A percentile compares a stretch with the other conserved stretches of the same genome.
Evolutionary conservation across 2,888 invertebrate species (phyloP).

Genomic region (Morpho achilles): DNA sequence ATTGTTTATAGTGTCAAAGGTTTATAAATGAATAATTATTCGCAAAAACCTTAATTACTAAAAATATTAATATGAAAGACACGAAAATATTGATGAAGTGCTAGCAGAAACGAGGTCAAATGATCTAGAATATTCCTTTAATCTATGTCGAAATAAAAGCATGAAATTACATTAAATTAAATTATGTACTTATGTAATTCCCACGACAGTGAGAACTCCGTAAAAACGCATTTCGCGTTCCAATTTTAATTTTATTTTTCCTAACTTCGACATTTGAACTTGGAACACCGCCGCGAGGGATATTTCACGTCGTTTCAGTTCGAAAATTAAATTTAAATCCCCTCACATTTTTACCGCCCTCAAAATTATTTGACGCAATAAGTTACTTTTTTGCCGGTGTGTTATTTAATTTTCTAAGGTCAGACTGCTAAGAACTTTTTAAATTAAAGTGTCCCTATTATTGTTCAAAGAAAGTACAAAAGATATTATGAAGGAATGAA

Average conservation of each 20-base stretch:
- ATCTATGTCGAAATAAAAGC: too few species aligned
- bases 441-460: constrained; percentile 7
- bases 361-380: constrained; percentile 62
- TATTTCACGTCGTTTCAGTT: constrained; percentile 69
- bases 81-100: too few species aligned
- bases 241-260: constrained; percentile 45
- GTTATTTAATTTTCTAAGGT: constrained; percentile 58
- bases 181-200: constrained; percentile 1
- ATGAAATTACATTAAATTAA: not conserved
- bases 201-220: constrained; percentile 3
- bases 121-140: constrained; percentile 20
- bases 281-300: constrained; percentile 58
- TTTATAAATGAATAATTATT: too few species aligned
- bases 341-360: constrained; percentile 72
- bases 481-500: too few species aligned
- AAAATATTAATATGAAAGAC: too few species aligned
- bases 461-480: not conserved
- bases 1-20: too few species aligned
- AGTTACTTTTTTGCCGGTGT: constrained; percentile 46
- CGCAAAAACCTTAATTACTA: too few species aligned
- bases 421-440: constrained; percentile 33
- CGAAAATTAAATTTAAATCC: constrained; percentile 78
- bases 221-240: constrained; percentile 32
- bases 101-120: too few species aligned
- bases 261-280: constrained; percentile 53